Base-by-base conservation (phyloP, 2,113 vertebrate species). In the Ursus arctos region DNA sequence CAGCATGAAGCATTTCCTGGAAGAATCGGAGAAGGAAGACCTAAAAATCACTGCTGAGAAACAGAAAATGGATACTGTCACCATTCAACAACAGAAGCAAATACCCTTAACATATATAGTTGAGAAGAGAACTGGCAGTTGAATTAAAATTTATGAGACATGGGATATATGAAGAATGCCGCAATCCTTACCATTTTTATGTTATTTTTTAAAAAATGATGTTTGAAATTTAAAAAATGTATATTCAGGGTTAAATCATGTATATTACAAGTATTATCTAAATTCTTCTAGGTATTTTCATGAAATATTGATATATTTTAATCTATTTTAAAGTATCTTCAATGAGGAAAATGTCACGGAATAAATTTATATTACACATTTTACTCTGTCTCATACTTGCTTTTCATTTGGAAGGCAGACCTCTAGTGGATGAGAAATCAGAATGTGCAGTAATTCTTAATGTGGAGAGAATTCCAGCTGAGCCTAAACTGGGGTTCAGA, bases 1-100 rank as follows among this genome's bases (percentile, higher is more conserved):
- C 97, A 99, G 95, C 1, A 98, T 99, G 96, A 98, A 98, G 22
- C 97, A 97, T 96, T 84, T 99, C 87, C 98, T 99, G 97, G 98
- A 99, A 95, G 98, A 96, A 0, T 92, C 97, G 96, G 94, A 97
- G 84, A 96, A 91, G 96, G 92, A 97, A 98, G 13, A 71, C 53
- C 53, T 63, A 80, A 98, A 98, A 94, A 87, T 91, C 91, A 95
- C 92, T 84, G 94, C 67, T 72, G 96, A 97, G 91, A 98, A 98
- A 94, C 90, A 96, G 82, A 98, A 98, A 88, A 18, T 69, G 90
- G 98, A 98, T 82, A 89, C 96, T 92, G 47, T 93, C 93, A 97
- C 97, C 47, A 26, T 86, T 91, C 97, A 97, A 83, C 98, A 98
- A 95, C 92, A 98, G 21, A 98, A 98, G 93, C 97, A 98, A 85